A percentile compares a stretch with the other conserved stretches of the same genome.
Evolutionary conservation across 2,888 invertebrate genomes (phyloP).

Genomic region (Sialis lutaria): DNA sequence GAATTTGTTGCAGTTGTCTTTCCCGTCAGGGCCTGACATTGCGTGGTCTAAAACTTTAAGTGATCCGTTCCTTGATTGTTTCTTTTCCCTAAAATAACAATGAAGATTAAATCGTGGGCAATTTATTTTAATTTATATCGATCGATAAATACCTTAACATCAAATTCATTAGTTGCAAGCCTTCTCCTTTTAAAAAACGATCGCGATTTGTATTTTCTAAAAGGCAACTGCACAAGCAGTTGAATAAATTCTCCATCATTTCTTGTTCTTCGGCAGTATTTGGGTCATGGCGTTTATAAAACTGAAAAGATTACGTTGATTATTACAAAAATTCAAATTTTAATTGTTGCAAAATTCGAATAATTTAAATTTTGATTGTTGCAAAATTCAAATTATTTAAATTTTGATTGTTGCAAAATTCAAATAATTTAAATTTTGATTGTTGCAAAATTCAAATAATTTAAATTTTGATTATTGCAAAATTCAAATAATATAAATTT

Average conservation of each 20-base stretch:
- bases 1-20: slow-evolving; percentile 93
- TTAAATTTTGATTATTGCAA: too few species aligned
- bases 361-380: too few species aligned
- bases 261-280: slow-evolving; percentile 84
- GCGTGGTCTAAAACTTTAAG: slow-evolving; percentile 96
- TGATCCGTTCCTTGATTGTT: slow-evolving; percentile 88
- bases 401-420: too few species aligned
- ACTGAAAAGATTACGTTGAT: slow-evolving; percentile 27
- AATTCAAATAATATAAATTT: too few species aligned
- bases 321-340: too few species aligned
- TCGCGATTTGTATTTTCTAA: slow-evolving; percentile 80
- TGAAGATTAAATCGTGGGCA: neutral
- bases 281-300: slow-evolving; percentile 91
- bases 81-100: slow-evolving; percentile 58
- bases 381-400: too few species aligned
- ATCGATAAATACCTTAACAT: slow-evolving; percentile 43
- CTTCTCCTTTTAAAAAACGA: slow-evolving; percentile 89
- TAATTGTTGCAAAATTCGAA: too few species aligned
- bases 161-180: slow-evolving; percentile 96
- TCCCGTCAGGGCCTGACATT: slow-evolving; percentile 82
- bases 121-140: neutral
- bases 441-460: too few species aligned
- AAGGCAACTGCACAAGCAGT: slow-evolving; percentile 84
- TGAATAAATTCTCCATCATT: slow-evolving; percentile 97
- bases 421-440: too few species aligned